phyloP scores from a whole-genome alignment of 2,888 invertebrate genomes.

The Gibbula magus region DNA sequence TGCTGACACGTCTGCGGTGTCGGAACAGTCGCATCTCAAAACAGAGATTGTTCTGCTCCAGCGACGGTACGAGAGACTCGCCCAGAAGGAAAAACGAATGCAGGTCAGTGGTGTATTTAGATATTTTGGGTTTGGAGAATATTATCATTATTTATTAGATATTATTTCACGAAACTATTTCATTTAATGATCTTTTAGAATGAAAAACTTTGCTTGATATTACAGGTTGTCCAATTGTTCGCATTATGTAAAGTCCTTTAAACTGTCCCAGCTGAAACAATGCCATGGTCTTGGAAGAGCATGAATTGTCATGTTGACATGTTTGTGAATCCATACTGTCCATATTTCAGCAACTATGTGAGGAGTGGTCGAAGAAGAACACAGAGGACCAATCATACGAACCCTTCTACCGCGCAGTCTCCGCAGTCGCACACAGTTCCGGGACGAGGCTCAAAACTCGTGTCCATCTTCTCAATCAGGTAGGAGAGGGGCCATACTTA shows the following conservation, averaged over 20 bases:
- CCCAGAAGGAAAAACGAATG: slow-evolving; percentile 72
- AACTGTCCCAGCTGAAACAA: too few relatives aligned
- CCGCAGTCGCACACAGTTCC: slow-evolving; percentile 72
- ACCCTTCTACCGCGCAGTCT: slow-evolving; percentile 69
- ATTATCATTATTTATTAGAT: background rate
- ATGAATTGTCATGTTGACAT: too few relatives aligned
- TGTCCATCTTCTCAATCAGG: slow-evolving; percentile 72
- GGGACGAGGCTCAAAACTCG: slow-evolving; percentile 72
- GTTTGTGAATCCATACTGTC: too few relatives aligned
- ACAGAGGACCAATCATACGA: slow-evolving; percentile 68
- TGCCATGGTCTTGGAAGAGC: too few relatives aligned
- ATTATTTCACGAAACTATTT: too few relatives aligned
- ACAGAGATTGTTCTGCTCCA: slow-evolving; percentile 72
- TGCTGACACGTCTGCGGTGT: slow-evolving; percentile 48
- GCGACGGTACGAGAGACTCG: slow-evolving; percentile 72
- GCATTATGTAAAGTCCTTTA: too few relatives aligned
- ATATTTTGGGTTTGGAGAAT: background rate
- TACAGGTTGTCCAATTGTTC: too few relatives aligned
- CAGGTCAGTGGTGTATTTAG: slow-evolving; percentile 58
- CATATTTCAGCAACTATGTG: slow-evolving; percentile 63
- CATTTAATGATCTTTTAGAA: too few relatives aligned
- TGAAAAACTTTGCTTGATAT: too few relatives aligned
- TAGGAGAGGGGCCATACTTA: slow-evolving; percentile 50
- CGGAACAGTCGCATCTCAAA: slow-evolving; percentile 70
- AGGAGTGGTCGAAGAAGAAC: slow-evolving; percentile 70